Evolutionary conservation across 2,113 vertebrate species (phyloP), one percentile per base, ranked within the genome.

Genomic region (Ophthalmolycus amberensis): DNA sequence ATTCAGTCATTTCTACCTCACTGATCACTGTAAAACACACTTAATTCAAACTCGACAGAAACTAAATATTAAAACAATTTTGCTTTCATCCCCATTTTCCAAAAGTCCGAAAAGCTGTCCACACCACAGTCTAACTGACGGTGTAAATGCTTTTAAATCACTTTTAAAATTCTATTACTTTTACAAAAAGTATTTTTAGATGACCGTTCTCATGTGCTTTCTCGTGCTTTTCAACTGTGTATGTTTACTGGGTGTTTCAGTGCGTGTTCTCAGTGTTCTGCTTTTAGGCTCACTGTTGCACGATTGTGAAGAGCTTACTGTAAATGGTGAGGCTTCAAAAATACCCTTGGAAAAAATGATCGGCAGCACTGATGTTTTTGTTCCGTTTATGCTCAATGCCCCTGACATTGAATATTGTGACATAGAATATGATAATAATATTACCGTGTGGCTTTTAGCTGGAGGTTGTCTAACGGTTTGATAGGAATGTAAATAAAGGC

Each of bases 401-500:
- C 14, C 38, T 66, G 20, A 50, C 56, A 44, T 29, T 29, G 46
- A 75, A 69, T 63, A 50, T 50, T 40, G 14, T 15, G 16, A 67
- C 7, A 18, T 50, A 67, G 34, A 56, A 40, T 44, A 32, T 56
- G 9, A 0, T 44, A 3, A 29, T 29, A 27, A 25, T 67, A 25
- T 37, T 52, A 37, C 16, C 38, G 37, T 20, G 9, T 59, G 27
- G 29, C 48, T 67, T 64, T 46, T 50, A 32, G 54, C 20, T 70
- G 14, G 2, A 27, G 59, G 66, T 34, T 60, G 0, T 27, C 9
- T 20, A 1, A 71, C 22, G 48, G n/a, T 76, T 56, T 40, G 22
- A 58, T 20, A 22, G 16, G 38, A 63, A 68, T 50, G 22, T n/a
- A 70, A 18, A 62, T 66, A n/a, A 63, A 70, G 69, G 18, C 22